These are phyloP conservation scores for Nibea coibor DNA, from an alignment of 2,113 vertebrate genomes.

Conservation along the genomic window DNA sequence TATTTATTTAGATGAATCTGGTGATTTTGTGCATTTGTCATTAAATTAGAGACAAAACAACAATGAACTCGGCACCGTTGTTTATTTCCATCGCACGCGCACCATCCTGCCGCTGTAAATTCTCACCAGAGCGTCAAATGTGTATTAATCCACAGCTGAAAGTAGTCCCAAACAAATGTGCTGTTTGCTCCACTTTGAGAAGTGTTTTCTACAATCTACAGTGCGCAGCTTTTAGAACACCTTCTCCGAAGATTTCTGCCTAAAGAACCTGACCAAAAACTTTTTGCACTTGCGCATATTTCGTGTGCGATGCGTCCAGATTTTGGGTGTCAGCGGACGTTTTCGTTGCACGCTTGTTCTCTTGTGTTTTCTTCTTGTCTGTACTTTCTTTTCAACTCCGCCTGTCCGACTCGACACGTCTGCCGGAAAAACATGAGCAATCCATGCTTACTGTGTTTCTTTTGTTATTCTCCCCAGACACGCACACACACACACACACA, in stretches of 20 bases:
- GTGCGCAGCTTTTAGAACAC: not conserved
- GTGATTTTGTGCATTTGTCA: not conserved
- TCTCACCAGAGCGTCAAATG: not conserved
- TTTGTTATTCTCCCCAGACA: slow-evolving; percentile 55
- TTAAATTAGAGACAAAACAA: not conserved
- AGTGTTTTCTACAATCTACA: not conserved
- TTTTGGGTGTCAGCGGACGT: not conserved
- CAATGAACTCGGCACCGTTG: not conserved
- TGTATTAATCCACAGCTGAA: not conserved
- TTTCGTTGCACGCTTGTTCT: not conserved
- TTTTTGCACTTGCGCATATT: too few relatives aligned
- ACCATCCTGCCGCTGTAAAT: not conserved
- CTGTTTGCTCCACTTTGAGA: not conserved
- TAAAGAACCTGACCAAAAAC: too few relatives aligned
- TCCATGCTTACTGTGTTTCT: slow-evolving; percentile 13
- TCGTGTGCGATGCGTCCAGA: not conserved
- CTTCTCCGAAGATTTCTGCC: too few relatives aligned
- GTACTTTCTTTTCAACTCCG: slow-evolving; percentile 29
- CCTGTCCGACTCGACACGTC: slow-evolving; percentile 30
- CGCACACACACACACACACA: slow-evolving; percentile 51
- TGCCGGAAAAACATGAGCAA: slow-evolving; percentile 40
- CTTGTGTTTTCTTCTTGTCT: not conserved
- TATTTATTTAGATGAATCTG: not conserved
- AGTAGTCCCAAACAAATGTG: not conserved
- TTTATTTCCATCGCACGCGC: too few relatives aligned